phyloP scores from a whole-genome alignment of 1,140 invertebrate species.

The Steinernema feltiae region DNA sequence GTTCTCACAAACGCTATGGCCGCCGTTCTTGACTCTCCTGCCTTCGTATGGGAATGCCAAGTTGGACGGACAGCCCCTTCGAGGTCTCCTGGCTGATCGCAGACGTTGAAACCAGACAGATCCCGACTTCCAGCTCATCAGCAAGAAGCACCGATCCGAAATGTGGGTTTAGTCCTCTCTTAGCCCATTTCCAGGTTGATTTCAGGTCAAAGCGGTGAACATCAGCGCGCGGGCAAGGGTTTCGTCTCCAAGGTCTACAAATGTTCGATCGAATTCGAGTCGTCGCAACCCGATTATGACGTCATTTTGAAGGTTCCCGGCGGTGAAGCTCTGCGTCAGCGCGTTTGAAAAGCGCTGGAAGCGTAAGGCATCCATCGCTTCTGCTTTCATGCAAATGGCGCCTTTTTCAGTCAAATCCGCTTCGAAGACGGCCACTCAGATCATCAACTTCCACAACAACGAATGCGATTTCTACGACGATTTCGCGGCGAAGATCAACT shows the following conservation, averaged over 20 bases:
- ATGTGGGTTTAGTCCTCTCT: neutral
- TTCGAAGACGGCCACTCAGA: neutral
- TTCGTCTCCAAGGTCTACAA: constrained; percentile 5
- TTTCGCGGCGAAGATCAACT: neutral
- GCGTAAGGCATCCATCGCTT: neutral
- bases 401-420: neutral
- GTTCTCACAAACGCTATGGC: too few species aligned
- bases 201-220: neutral
- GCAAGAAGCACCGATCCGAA: neutral
- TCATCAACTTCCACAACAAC: neutral
- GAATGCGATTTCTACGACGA: constrained; percentile 11
- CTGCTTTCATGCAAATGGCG: neutral
- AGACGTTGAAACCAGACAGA: neutral
- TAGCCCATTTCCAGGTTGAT: neutral
- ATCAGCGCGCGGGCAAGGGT: neutral
- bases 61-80: neutral
- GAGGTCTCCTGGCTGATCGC: neutral
- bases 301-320: constrained; percentile 3
- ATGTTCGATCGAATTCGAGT: neutral
- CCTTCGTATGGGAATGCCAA: too few species aligned
- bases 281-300: neutral
- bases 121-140: neutral
- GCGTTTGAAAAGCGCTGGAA: neutral
- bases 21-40: too few species aligned
- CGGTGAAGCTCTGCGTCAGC: neutral